Evolutionary conservation across 2,888 invertebrate genomes (phyloP), one percentile per base, ranked within the genome.

Genomic region (Strigamia transsilvanica): DNA sequence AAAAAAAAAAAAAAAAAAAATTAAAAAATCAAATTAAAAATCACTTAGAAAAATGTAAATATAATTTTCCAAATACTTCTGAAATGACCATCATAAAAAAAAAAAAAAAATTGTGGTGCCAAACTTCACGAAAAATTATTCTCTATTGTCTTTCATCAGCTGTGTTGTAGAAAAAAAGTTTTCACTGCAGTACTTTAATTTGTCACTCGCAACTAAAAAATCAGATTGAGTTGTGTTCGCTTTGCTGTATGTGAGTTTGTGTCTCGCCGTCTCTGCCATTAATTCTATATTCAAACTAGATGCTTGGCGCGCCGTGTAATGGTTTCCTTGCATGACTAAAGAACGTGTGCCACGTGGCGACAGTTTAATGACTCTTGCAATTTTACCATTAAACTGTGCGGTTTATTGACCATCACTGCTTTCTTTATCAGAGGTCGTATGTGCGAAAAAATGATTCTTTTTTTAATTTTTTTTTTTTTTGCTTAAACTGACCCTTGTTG

Each of bases 351-450:
- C 73, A 73, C 73, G 73, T 73, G 73, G 73, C 73, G 73, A 73
- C 73, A 73, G 73, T 73, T 73, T 73, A 73, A 73, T 73, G 73
- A 73, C 73, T 73, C 73, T 56, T 73, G 73, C 73, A 73, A 73
- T 73, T 73, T 73, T 73, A 73, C 73, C 73, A 73, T 73, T 73
- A 73, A 73, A 73, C 27, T 73, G 32, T 27, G 73, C 73, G 73
- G 73, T 73, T 73, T 73, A 73, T 73, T 73, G 73, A 73, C 73
- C 73, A 73, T 73, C 73, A 73, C n/a, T 56, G 56, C 56, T 56
- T 66, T 23, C 66, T 66, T 73, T 73, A 73, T 73, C 73, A 32
- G 73, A 73, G 32, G 73, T 73, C 73, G 73, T 73, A 73, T 73
- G 21, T 56, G 56, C 56, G 56, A 18, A 73, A 73, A 32, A 32